Base-by-base conservation (phyloP, 2,113 vertebrate genomes). In the Lagopus leucura region DNA sequence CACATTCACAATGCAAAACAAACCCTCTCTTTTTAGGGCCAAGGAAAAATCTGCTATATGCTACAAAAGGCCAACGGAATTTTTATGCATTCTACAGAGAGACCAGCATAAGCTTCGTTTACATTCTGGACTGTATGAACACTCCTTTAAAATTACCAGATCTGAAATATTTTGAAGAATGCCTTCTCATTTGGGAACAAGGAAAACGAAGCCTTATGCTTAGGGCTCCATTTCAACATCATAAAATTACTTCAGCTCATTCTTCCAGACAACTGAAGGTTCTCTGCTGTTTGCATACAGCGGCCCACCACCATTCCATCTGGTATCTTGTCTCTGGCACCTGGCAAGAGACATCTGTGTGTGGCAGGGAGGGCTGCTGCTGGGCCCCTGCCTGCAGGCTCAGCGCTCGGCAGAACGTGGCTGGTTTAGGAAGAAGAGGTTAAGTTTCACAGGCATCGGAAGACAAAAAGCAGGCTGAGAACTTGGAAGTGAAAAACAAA, bases 401-500 rank as follows among this genome's bases (percentile, higher is more conserved):
- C 64, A 42, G 28, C 32, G 10, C 25, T 36, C 63, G 52, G 43
- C 82, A 81, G 81, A 78, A 83, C 70, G 70, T 3, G 40, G 58
- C 40, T 77, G 55, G 42, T 76, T 81, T 36, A 77, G 32, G 90
- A 90, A 42, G 28, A 79, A 73, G 65, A 81, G 82, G 54, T 89
- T 79, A 94, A 67, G 55, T 80, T 88, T 92, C 83, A 34, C 40
- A 81, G 91, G 28, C 58, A 71, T 30, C 61, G 60, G 92, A 86
- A 86, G 52, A 97, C 60, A 91, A 75, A 92, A 69, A 90, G 63
- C 30, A 78, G 58, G 18, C 25, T 72, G 27, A 94, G 63, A 95
- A 65, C n/a, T 66, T 6, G 25, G 84, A 96, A 48, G 54, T 45
- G 40, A 74, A 74, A 95, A 87, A 92, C 81, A 95, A 89, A 93